Evolutionary conservation across 2,113 vertebrate species (phyloP).

Genomic region (Phyllopteryx taeniolatus): DNA sequence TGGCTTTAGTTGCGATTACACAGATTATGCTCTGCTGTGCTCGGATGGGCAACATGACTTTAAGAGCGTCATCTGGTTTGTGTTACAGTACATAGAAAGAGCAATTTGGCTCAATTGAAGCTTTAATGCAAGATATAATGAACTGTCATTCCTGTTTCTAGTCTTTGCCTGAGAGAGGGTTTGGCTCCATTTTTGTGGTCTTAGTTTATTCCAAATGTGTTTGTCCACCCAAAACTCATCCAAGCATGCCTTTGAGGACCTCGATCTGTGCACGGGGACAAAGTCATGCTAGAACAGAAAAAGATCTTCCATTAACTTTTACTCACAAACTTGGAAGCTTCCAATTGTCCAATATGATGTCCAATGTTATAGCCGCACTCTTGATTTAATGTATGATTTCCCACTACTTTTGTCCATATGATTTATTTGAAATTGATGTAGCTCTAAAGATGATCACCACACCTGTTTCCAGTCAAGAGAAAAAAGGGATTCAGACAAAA

Average conservation of each 20-base stretch:
- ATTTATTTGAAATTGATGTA: background rate
- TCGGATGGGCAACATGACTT: slow-evolving; percentile 50
- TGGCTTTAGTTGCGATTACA: slow-evolving; percentile 70
- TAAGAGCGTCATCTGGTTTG: slow-evolving; percentile 54
- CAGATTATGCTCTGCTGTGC: slow-evolving; percentile 52
- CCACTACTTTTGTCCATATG: background rate
- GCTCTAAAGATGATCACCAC: slow-evolving; percentile 2
- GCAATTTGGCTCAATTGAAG: slow-evolving; percentile 15
- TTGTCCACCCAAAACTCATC: background rate
- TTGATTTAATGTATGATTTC: background rate
- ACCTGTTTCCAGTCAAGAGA: slow-evolving; percentile 46
- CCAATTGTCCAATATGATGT: background rate
- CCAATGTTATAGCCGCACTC: background rate
- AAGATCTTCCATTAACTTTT: background rate
- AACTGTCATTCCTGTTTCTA: background rate
- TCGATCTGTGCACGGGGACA: background rate
- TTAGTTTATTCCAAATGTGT: background rate
- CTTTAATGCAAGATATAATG: slow-evolving; percentile 1
- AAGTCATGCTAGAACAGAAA: background rate
- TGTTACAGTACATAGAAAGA: slow-evolving; percentile 32
- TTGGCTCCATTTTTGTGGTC: background rate
- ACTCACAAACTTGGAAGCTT: background rate
- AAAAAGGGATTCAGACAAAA: background rate
- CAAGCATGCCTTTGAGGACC: background rate
- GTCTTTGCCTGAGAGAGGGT: background rate